Conservation (phyloP, 2,888 invertebrate genomes). For the Habroteleia sp. region DNA sequence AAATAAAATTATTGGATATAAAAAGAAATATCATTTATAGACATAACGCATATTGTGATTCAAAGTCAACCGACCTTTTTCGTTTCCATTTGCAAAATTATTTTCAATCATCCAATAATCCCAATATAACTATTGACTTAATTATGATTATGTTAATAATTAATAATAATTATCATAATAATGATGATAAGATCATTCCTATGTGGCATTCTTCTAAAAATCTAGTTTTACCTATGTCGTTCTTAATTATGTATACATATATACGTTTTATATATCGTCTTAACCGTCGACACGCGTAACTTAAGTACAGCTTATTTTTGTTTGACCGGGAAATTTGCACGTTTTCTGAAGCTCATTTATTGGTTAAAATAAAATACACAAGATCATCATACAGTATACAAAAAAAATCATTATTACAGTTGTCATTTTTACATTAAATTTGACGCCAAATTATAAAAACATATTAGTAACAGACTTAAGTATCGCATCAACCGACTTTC, state of each 20-base stretch:
- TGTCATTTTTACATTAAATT: constrained; percentile 8
- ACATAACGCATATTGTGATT: constrained; percentile 14
- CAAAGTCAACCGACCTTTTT: constrained; percentile 11
- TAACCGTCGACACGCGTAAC: constrained; percentile 53
- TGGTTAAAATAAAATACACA: constrained; percentile 21
- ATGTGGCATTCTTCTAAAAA: constrained; percentile 68
- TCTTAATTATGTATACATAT: constrained; percentile 56
- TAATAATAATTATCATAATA: constrained; percentile 56
- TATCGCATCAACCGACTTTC: constrained; percentile 16
- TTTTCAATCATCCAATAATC: too few species aligned
- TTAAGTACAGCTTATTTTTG: constrained; percentile 58
- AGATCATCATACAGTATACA: constrained; percentile 9
- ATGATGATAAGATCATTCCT: constrained; percentile 70
- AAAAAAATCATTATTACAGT: too few species aligned
- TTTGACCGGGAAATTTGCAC: constrained; percentile 40
- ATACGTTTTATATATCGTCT: constrained; percentile 52
- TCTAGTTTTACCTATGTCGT: constrained; percentile 64
- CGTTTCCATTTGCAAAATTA: too few species aligned
- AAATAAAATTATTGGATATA: too few species aligned
- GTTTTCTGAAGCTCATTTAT: constrained; percentile 47
- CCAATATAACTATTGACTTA: constrained; percentile 39
- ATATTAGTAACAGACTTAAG: constrained; percentile 10
- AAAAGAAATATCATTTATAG: too few species aligned
- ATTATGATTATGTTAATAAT: constrained; percentile 38
- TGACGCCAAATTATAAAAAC: constrained; percentile 27